phyloP scores from a whole-genome alignment of 2,888 invertebrate genomes.

The Thumatha senex region DNA sequence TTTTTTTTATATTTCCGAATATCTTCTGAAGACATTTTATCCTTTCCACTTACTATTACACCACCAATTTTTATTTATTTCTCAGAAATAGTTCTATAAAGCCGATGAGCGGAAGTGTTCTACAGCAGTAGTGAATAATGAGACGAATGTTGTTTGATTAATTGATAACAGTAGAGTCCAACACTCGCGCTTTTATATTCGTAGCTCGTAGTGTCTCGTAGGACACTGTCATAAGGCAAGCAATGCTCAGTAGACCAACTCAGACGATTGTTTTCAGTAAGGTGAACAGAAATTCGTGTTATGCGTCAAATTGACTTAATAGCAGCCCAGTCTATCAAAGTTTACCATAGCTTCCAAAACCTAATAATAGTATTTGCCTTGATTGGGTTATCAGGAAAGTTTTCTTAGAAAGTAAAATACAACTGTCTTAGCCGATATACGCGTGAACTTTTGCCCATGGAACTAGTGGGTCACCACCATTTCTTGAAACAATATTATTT shows the following conservation, averaged over 20 bases:
- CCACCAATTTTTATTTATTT: background rate
- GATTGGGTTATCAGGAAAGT: no score
- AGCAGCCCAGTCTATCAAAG: no score
- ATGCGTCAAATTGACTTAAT: background rate
- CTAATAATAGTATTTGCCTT: no score
- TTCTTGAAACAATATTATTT: no score
- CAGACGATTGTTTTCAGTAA: background rate
- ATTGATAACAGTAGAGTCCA: slow-evolving; percentile 64
- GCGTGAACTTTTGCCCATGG: no score
- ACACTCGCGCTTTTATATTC: slow-evolving; percentile 34
- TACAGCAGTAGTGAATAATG: slow-evolving; percentile 58
- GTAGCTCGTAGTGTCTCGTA: slow-evolving; percentile 36
- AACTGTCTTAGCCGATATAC: no score
- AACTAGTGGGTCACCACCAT: no score
- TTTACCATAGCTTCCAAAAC: no score
- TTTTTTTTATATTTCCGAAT: background rate
- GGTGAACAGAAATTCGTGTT: background rate
- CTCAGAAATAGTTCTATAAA: background rate
- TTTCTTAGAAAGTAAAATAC: no score
- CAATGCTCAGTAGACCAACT: slow-evolving; percentile 17
- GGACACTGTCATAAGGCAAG: slow-evolving; percentile 10
- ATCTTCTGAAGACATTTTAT: background rate
- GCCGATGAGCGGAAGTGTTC: slow-evolving; percentile 23
- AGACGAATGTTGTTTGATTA: slow-evolving; percentile 59
- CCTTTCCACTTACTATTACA: background rate